Conservation (phyloP, 2,113 vertebrate species). For the Apistogramma diplotaenia region DNA sequence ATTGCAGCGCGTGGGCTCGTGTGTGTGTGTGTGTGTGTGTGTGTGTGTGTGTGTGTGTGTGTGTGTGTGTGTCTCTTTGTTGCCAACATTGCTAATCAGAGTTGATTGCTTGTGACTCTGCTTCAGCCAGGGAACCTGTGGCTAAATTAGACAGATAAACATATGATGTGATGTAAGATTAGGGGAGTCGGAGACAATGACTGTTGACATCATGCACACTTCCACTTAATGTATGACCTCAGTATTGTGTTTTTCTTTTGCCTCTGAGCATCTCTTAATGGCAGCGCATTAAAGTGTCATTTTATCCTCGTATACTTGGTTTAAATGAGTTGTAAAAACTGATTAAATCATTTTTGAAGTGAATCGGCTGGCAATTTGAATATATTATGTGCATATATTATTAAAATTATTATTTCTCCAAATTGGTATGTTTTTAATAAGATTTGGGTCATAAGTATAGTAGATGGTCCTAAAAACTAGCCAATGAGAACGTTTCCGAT, state of each 20-base stretch:
- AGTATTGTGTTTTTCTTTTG: background rate
- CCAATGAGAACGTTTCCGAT: background rate
- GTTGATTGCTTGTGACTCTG: conserved; percentile 60
- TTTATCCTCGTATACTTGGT: background rate
- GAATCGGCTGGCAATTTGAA: background rate
- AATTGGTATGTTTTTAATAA: background rate
- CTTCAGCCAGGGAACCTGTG: conserved; percentile 34
- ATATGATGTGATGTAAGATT: conserved; percentile 61
- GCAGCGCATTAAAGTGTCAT: background rate
- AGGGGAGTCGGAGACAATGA: conserved; percentile 8
- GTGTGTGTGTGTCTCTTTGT: background rate
- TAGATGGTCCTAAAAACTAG: background rate
- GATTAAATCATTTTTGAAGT: background rate
- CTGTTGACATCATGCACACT: conserved; percentile 24
- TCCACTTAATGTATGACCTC: conserved; percentile 36
- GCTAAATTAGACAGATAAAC: conserved; percentile 46
- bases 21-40: background rate
- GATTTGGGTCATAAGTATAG: background rate
- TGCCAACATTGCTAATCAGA: conserved; percentile 56
- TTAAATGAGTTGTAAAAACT: background rate
- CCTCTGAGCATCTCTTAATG: conserved; percentile 14
- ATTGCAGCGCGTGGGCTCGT: background rate
- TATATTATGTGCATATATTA: background rate
- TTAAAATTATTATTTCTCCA: background rate
- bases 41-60: background rate